These are phyloP conservation scores for Cirrhinus molitorella DNA, from an alignment of 2,797 vertebrate genomes.

Conservation along the genomic window DNA sequence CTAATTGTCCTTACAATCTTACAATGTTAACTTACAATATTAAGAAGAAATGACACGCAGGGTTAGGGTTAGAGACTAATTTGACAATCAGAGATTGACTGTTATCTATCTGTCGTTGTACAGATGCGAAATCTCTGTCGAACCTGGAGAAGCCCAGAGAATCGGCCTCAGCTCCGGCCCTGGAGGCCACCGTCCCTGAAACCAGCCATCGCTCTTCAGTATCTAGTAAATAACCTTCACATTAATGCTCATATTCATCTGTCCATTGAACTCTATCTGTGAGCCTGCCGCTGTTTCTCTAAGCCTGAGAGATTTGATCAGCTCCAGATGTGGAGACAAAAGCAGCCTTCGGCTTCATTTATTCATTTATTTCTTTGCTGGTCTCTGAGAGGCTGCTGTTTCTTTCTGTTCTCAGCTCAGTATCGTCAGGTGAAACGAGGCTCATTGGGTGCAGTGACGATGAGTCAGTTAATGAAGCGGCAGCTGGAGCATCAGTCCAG, in stretches of 20 bases:
- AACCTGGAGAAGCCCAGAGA: conserved; percentile 95
- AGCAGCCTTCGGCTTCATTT: no score
- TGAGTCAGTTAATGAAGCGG: conserved; percentile 98
- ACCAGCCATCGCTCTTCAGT: conserved; percentile 95
- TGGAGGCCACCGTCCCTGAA: conserved; percentile 92
- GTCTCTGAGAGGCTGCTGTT: not conserved
- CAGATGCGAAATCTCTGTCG: conserved; percentile 93
- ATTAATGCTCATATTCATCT: not conserved
- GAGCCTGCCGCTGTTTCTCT: not conserved
- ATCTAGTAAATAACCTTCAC: conserved; percentile 83
- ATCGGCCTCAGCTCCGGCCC: conserved; percentile 93
- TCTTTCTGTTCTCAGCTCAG: conserved; percentile 82
- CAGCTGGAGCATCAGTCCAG: conserved; percentile 99
- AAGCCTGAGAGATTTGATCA: not conserved
- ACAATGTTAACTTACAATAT: no score
- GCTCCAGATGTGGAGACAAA: not conserved
- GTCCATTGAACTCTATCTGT: not conserved
- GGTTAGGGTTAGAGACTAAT: not conserved
- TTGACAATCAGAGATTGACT: not conserved
- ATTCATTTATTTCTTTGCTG: no score
- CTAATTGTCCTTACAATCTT: not conserved
- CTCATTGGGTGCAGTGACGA: conserved; percentile 94
- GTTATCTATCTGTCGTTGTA: conserved; percentile 64
- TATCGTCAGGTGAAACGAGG: conserved; percentile 98
- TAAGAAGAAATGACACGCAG: no score